These are phyloP conservation scores for Autographa pulchrina DNA, from an alignment of 2,888 invertebrate genomes.

Conservation along the genomic window DNA sequence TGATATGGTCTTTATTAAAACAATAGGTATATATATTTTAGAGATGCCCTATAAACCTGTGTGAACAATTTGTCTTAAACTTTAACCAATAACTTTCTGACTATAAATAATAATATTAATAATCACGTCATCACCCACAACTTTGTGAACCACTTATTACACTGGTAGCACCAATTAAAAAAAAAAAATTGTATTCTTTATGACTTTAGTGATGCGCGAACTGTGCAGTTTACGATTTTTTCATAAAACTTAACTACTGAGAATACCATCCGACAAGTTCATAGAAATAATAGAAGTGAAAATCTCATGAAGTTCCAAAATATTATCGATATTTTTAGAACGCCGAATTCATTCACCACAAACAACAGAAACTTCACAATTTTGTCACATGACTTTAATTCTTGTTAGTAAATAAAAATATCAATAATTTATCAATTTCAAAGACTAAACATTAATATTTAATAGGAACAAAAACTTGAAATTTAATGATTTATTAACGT, in stretches of 20 bases:
- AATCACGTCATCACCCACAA: neutral
- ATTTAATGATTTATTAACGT: too few relatives aligned
- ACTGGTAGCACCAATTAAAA: neutral
- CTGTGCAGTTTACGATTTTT: slow-evolving; percentile 23
- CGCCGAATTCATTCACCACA: neutral
- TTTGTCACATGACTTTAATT: neutral
- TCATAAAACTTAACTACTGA: neutral
- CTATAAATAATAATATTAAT: too few relatives aligned
- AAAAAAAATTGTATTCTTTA: neutral
- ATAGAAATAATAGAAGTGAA: neutral
- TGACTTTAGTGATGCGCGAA: slow-evolving; percentile 17
- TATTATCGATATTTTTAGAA: neutral
- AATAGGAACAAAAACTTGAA: too few relatives aligned
- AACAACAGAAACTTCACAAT: neutral
- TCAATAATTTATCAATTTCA: too few relatives aligned
- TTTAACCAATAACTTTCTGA: too few relatives aligned
- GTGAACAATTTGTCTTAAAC: too few relatives aligned
- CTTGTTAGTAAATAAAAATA: slow-evolving; percentile 1
- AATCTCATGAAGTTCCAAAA: neutral
- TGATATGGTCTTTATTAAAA: too few relatives aligned
- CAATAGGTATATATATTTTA: too few relatives aligned
- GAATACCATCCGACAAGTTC: neutral
- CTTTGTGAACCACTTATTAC: neutral
- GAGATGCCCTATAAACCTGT: too few relatives aligned
- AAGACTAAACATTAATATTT: too few relatives aligned